phyloP scores from a whole-genome alignment of 2,113 vertebrate species.

The Rhinolophus sinicus region DNA sequence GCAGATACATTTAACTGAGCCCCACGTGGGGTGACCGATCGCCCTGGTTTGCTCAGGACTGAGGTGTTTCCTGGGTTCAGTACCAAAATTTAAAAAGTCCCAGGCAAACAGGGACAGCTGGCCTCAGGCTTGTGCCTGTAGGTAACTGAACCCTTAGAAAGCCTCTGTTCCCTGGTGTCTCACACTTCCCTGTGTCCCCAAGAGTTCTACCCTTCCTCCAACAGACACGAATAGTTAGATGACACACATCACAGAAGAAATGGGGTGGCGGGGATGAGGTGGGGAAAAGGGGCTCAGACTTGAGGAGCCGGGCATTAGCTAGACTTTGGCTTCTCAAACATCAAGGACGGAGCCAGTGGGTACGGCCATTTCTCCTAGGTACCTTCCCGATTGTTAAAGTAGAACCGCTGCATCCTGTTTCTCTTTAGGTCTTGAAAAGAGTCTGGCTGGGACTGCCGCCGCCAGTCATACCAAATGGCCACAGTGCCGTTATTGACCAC shows the following conservation, averaged over 20 bases:
- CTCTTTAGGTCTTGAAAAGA: conserved; percentile 80
- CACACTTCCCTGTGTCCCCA: not conserved
- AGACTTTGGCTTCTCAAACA: not conserved
- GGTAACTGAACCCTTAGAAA: not conserved
- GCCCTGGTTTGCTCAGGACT: not conserved
- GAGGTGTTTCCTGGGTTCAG: not conserved
- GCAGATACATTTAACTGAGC: not conserved
- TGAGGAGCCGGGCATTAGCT: not conserved
- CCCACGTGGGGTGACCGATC: not conserved
- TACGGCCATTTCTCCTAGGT: not conserved
- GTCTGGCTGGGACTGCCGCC: conserved; percentile 80
- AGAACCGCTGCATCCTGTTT: conserved; percentile 81
- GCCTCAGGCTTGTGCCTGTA: not conserved
- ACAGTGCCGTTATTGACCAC: conserved; percentile 92
- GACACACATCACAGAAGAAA: not conserved
- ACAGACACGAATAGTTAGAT: not conserved
- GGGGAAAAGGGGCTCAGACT: not conserved
- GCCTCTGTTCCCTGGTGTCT: not conserved
- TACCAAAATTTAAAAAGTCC: not conserved
- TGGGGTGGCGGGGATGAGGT: rapidly evolving
- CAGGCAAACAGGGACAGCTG: not conserved
- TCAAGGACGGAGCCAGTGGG: rapidly evolving
- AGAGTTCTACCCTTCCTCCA: not conserved
- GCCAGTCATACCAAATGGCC: conserved; percentile 93
- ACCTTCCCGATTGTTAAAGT: conserved; percentile 88